Evolutionary conservation across 2,113 vertebrate genomes (phyloP), one percentile per base, ranked within the genome.

Genomic region (Herpailurus yagouaroundi): DNA sequence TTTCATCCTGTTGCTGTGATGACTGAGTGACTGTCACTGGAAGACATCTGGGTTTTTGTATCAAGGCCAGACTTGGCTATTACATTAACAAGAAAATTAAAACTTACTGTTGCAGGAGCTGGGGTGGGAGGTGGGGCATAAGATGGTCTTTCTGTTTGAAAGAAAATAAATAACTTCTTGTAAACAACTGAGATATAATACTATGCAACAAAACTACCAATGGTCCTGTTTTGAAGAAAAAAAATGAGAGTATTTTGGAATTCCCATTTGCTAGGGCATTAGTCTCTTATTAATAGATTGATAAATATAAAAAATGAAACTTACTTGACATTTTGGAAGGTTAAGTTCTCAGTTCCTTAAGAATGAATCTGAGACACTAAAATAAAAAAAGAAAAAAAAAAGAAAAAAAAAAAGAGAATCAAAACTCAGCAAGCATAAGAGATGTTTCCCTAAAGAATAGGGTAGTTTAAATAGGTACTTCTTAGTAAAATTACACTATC

Each of bases 31-130:
- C 95, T 97, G 94, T 98, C 95, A 97, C 96, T 98, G 98, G 97
- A 98, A 98, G 98, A 98, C 97, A 98, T 98, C 93, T 98, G 98
- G 98, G 98, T 98, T 98, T 98, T 97, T 98, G 97, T 98, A 98
- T 97, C 98, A 98, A 98, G 97, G 97, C 94, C 97, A 93, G 83
- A 93, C 92, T 96, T 95, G 97, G 98, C 98, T 97, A 97, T 98
- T 97, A 98, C 97, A 97, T 98, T 98, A 99, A 98, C 90, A 98
- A 99, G 97, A 99, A 98, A 99, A 98, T 98, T 98, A 98, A 97
- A 99, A 99, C 99, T 99, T 99, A 99, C 99, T 98, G 99, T 99
- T 98, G 99, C 99, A 85, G 99, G 99, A 99, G 99, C 99, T 85
- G 99, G 99, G 99, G 99, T 99, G 96, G 99, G 99, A 98, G 99